Conservation (phyloP, 23 tunicate genomes). For the Diplosoma virens region DNA sequence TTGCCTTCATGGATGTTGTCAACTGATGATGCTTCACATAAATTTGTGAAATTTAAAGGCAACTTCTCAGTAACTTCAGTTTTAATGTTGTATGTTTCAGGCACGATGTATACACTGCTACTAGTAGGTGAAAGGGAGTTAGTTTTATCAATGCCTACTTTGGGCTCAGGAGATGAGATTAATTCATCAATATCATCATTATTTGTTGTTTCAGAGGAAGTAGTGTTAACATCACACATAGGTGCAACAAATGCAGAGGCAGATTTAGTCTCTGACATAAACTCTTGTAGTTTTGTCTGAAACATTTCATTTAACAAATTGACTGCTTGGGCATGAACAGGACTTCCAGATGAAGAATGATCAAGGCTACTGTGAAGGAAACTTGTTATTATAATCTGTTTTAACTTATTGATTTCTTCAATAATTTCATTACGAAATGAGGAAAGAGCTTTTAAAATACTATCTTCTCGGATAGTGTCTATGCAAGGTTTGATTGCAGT, state of each 20-base stretch:
- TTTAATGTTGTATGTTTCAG: neutral
- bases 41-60: too few species aligned
- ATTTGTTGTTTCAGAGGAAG: neutral
- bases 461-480: neutral
- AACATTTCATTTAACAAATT: neutral
- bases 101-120: neutral
- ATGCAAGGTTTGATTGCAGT: too few species aligned
- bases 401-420: constrained; percentile 1
- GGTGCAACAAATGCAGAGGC: too few species aligned
- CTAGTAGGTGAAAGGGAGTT: neutral
- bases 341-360: neutral
- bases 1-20: too few species aligned
- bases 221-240: too few species aligned
- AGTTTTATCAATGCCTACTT: neutral
- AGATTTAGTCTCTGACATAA: neutral
- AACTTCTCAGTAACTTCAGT: neutral
- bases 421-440: constrained; percentile 13
- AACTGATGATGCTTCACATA: too few species aligned
- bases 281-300: neutral
- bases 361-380: neutral
- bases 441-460: constrained; percentile 1
- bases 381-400: neutral
- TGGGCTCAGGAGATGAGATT: neutral
- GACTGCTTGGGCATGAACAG: neutral
- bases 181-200: neutral